phyloP scores from a whole-genome alignment of 2,888 invertebrate genomes.

The Carcina quercana region DNA sequence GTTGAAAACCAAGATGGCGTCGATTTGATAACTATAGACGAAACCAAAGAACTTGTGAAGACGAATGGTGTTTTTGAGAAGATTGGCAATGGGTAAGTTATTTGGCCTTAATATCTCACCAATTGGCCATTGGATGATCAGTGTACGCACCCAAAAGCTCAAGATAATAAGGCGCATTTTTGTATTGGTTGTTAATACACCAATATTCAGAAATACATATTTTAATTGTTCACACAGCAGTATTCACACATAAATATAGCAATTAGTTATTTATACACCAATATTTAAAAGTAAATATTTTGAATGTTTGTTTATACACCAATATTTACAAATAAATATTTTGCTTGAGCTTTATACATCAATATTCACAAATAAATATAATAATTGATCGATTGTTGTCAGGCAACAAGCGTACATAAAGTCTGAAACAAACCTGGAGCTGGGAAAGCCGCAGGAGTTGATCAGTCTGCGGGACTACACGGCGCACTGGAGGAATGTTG shows the following conservation, averaged over 20 bases:
- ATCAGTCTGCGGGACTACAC: slow-evolving; percentile 54
- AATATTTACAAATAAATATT: no score
- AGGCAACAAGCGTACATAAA: slow-evolving; percentile 61
- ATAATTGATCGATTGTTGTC: no score
- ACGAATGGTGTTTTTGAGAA: slow-evolving; percentile 54
- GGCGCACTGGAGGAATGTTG: slow-evolving; percentile 58
- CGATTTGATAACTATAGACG: slow-evolving; percentile 47
- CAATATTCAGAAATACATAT: no score
- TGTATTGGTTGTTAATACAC: no score
- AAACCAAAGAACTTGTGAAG: slow-evolving; percentile 21
- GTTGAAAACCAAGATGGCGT: slow-evolving; percentile 51
- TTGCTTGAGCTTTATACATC: no score
- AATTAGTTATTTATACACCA: not conserved
- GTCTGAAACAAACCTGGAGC: slow-evolving; percentile 51
- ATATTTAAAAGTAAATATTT: no score
- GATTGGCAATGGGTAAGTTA: slow-evolving; percentile 60
- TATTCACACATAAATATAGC: not conserved
- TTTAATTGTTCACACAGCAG: no score
- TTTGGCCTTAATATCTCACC: not conserved
- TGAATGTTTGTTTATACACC: no score
- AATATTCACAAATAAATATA: no score
- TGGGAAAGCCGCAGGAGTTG: slow-evolving; percentile 35
- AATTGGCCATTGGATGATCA: no score
- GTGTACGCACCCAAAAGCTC: not conserved
- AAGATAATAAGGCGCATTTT: no score